Base-by-base conservation (phyloP, 1,140 invertebrate species). In the Pogonus chalceus region DNA sequence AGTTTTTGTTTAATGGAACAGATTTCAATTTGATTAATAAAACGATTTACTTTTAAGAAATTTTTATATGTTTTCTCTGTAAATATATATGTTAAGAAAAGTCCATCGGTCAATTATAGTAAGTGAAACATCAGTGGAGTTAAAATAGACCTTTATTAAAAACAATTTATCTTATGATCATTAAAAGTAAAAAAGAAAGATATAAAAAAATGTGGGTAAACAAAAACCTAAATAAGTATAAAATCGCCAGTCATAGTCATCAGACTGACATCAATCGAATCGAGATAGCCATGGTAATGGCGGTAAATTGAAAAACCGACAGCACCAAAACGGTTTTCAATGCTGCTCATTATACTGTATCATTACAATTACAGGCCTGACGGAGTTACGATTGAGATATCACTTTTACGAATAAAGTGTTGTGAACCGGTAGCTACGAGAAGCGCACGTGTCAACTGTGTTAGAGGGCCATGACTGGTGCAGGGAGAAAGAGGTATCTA, bases 331-430 rank as follows among this genome's bases (percentile, higher is more conserved):
- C 18, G 37, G 3, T 16, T 43, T 43, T 43, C 37, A 43, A 43
- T 43, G 18, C 37, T 18, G 18, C 18, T 43, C 37, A 43, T 43
- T 43, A 43, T 43, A 43, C 9, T 43, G 37, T 43, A 43, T 43
- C 37, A 43, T 43, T 43, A 43, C 37, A 43, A 43, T 43, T 43
- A 43, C 37, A 43, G 18, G 37, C 9, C 37, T 43, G 37, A 43
- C 37, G 37, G 9, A 18, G 18, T 7, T 10, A 4, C 7, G 18
- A 43, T 43, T 43, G 37, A 43, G 37, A 43, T 43, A 43, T 43
- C 37, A 43, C 26, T 14, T 4, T 14, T 14, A 31, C 26, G 14
- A 31, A 4, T 7, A 7, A 31, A 31, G 26, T 14, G 26, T 31
- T 31, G 26, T 31, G 26, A 4, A 7, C 14, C 26, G 14, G 14